phyloP scores from a whole-genome alignment of 2,797 vertebrate genomes.

The Syndactyla subalaris region DNA sequence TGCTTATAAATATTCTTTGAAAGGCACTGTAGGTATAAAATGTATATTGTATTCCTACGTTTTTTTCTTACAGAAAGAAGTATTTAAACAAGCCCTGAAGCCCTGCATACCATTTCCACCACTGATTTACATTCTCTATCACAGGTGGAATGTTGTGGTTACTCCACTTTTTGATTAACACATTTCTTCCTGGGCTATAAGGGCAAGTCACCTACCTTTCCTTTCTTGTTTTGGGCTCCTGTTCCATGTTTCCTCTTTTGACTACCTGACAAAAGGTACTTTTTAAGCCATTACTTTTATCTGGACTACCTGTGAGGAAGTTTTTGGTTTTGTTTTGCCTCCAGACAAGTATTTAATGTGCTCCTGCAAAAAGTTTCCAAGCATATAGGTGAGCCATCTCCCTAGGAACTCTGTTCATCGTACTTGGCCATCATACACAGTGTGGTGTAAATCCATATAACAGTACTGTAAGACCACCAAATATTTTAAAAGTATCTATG shows the following conservation, averaged over 20 bases:
- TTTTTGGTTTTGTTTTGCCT: neutral
- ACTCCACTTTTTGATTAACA: neutral
- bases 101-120: neutral
- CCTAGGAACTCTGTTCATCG: neutral
- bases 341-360: neutral
- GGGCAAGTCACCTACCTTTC: neutral
- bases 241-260: neutral
- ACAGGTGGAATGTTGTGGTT: constrained; percentile 1
- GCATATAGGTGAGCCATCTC: neutral
- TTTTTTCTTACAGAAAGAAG: neutral
- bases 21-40: neutral
- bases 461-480: neutral
- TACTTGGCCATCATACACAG: neutral
- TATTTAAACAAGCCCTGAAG: neutral
- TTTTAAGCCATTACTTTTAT: neutral
- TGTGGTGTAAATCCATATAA: neutral
- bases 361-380: neutral
- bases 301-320: neutral
- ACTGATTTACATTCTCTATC: neutral
- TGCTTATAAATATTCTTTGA: neutral
- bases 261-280: neutral
- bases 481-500: neutral
- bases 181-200: neutral
- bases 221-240: neutral
- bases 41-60: neutral